Evolutionary conservation across 2,888 invertebrate species (phyloP), one percentile per base, ranked within the genome.

Genomic region (Drosophila lacicola): DNA sequence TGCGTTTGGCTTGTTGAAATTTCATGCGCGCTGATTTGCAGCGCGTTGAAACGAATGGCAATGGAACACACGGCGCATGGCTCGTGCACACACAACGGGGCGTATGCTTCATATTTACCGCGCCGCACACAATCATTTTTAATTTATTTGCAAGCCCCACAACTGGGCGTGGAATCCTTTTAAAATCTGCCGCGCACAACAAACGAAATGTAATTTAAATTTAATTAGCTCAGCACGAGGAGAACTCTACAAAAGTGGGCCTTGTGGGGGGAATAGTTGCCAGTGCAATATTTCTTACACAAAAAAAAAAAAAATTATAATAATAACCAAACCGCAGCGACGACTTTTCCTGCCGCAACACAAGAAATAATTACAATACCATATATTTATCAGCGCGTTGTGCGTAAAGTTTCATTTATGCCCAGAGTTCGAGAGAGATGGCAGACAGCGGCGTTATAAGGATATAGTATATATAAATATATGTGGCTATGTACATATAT

Each of bases 21-120:
- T 81, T 81, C 71, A 78, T 80, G 70, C 55, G 69, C 78, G 74
- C 76, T 88, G 83, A 83, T 86, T 86, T 86, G 83, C 45, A 49
- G 44, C 41, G 64, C 56, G 41, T 33, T 42, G 66, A 39, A 71
- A 67, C 53, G 54, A 45, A 45, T 45, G 60, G 42, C 46, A 66
- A 41, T 74, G 67, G 42, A 57, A 50, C 44, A 39, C 14, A 42
- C 45, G 55, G 46, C 6, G 51, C 39, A 29, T 13, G 57, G 39
- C 29, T 46, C 36, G 42, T 11, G 36, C 49, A 19, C 47, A 39
- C 49, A 19, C 47, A 39, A 50, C 50, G 29, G 51, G 53, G 56
- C 64, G 58, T 67, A 65, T 70, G 47, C 67, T 58, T 77, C 49
- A 79, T 77, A 64, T 62, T 74, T 79, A 36, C 69, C 36, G 33